These are phyloP conservation scores for Sardinella longiceps DNA, from an alignment of 2,797 vertebrate genomes.

Conservation along the genomic window DNA sequence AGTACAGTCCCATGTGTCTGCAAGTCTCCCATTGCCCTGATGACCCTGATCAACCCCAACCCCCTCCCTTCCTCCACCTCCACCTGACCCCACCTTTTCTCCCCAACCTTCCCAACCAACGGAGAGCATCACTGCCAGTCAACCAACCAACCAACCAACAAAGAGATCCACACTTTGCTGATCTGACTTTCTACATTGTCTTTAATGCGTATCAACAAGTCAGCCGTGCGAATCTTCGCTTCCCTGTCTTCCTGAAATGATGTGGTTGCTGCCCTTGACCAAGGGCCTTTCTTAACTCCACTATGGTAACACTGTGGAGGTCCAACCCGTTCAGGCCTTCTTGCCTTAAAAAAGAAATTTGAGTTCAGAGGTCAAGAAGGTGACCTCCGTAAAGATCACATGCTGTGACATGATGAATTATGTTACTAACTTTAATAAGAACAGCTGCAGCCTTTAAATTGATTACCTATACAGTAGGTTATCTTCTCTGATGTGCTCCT, in stretches of 20 bases:
- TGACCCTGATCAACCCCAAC: no score
- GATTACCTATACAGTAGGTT: slow-evolving; percentile 13
- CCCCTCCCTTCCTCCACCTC: background rate
- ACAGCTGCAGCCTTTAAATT: background rate
- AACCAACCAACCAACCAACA: background rate
- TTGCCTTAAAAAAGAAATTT: slow-evolving; percentile 8
- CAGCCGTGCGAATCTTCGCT: background rate
- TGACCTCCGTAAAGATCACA: background rate
- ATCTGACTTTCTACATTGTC: background rate
- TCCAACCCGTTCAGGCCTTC: background rate
- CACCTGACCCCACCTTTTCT: background rate
- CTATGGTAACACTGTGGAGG: background rate
- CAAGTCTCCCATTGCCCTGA: background rate
- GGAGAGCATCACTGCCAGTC: slow-evolving; percentile 20
- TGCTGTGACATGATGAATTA: background rate
- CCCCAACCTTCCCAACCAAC: background rate
- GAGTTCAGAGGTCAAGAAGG: background rate
- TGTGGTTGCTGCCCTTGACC: background rate
- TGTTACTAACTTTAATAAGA: background rate
- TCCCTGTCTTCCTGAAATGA: slow-evolving; percentile 12
- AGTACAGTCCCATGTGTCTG: slow-evolving; percentile 7
- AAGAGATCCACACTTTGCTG: background rate
- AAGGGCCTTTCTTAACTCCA: background rate
- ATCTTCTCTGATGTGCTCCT: background rate
- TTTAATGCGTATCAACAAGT: background rate